A percentile compares a stretch with the other conserved stretches of the same genome.
These are phyloP conservation scores for Drosophila guanche DNA, from an alignment of 1,140 invertebrate species.

Conservation along the genomic window DNA sequence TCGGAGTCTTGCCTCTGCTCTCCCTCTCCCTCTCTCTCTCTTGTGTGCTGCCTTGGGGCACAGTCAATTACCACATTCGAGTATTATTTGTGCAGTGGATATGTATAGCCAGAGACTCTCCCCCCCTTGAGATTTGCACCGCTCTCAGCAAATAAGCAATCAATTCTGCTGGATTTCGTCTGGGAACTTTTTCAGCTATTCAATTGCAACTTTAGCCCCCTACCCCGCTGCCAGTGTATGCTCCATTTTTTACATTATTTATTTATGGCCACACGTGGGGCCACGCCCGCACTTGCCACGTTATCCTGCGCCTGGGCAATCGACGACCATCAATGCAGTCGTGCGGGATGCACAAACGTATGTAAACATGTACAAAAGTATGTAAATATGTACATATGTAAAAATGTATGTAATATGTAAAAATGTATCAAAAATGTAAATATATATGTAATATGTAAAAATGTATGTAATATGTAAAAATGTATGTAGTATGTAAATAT, in stretches of 20 bases:
- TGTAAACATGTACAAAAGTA: too few relatives aligned
- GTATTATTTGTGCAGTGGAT: conserved; percentile 65
- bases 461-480: too few relatives aligned
- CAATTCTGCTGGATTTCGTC: conserved; percentile 25
- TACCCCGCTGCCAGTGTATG: neutral
- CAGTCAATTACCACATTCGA: conserved; percentile 66
- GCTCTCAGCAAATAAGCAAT: conserved; percentile 41
- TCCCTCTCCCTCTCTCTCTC: conserved; percentile 6
- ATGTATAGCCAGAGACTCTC: too few relatives aligned
- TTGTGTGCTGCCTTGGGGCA: conserved; percentile 4
- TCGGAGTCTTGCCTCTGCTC: conserved; percentile 2
- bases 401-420: too few relatives aligned
- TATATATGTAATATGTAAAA: too few relatives aligned
- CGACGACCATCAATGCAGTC: conserved; percentile 13
- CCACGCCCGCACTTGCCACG: conserved; percentile 16
- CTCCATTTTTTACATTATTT: conserved; percentile 50
- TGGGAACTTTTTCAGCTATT: conserved; percentile 48
- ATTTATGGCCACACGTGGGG: conserved; percentile 61
- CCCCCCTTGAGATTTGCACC: conserved; percentile 23
- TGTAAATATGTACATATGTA: neutral
- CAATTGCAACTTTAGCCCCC: conserved; percentile 27
- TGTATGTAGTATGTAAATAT: too few relatives aligned
- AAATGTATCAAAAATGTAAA: too few relatives aligned
- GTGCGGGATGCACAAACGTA: too few relatives aligned
- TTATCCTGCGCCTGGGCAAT: neutral